Base-by-base conservation (phyloP, 2,113 vertebrate species). In the Variabilichromis moorii region DNA sequence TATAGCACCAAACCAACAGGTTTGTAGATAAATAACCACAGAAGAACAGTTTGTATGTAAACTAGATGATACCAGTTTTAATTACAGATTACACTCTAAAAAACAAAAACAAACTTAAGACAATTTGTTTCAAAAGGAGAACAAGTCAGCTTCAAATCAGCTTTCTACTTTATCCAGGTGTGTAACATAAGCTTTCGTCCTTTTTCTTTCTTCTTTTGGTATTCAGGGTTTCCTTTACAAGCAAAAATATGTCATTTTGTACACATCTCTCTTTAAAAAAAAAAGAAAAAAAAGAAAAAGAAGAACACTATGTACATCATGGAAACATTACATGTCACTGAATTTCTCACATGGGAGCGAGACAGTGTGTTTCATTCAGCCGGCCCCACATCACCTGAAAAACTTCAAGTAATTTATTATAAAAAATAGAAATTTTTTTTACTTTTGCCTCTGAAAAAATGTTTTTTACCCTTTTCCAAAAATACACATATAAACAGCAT, bases 381-480 rank as follows among this genome's bases (percentile, higher is more conserved):
- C 80, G 59, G 13, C 88, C 85, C 79, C 90, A 54, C 63, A 66
- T 89, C 84, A 63, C 71, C 45, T 95, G 93, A 93, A 95, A 96
- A 96, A 94, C 90, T 95, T 96, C 95, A 96, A 96, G 96, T 97
- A 94, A 91, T 94, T 85, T 95, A 87, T 93, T 95, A 95, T 95
- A 96, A 96, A 97, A 97, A 96, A 97, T 96, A 96, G 88, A 96
- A 93, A 83, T 4, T 94, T 42, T 94, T 42, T 94, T 95, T 80
- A 84, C 93, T 92, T 95, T 86, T 83, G 82, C 90, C 86, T 93
- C 90, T 93, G 90, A 93, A 94, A 91, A 89, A 42, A 80, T 26
- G 31, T 42, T 73, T 45, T 26, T 45, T 21, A 37, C 61, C 68
- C 21, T 73, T 73, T 89, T 89, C 89, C 92, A 95, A 96, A 96